Evolutionary conservation across 2,797 vertebrate species (phyloP), one percentile per base, ranked within the genome.

Genomic region (Euthynnus affinis): DNA sequence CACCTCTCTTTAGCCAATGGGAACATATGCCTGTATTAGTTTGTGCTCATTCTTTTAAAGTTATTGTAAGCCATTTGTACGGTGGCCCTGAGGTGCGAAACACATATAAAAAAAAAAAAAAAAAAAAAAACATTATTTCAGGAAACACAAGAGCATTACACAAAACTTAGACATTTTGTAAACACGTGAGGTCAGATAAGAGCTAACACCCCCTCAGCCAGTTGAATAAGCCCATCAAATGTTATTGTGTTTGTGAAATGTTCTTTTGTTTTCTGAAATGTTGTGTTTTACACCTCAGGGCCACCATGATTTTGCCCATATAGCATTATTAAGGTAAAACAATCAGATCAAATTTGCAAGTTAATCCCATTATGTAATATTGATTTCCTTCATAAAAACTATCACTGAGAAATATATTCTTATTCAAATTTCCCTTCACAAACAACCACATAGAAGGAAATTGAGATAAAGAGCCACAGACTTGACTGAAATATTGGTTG

Each of bases 391-490:
- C 23, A 40, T 18, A 49, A 18, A 51, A 59, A 71, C 34, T 23
- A 13, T 37, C 20, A 8, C 29, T 32, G 6, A 48, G 25, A 18
- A 42, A 25, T 25, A 34, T 62, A 27, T 5, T 18, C 1, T 17
- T 14, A 29, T 5, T 61, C 42, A 58, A 44, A 58, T 68, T 46
- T 5, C 18, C 12, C 29, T 32, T 74, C 49, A 29, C 23, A 78
- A 53, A 59, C 48, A 42, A 23, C 62, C 13, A 23, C 5, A 55
- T 42, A 53, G 1, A 37, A 9, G 18, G 2, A 27, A 9, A 20
- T 4, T 6, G 2, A 56, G 23, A 48, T 15, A 17, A 40, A 20
- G 18, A 62, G 49, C 23, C 27, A 46, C 27, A 7, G 37, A 3
- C 32, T 46, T 18, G 0, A 61, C 58, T 51, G 22, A 62, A 22